phyloP scores from a whole-genome alignment of 2,888 invertebrate species.

The Tenthredo distinguenda region DNA sequence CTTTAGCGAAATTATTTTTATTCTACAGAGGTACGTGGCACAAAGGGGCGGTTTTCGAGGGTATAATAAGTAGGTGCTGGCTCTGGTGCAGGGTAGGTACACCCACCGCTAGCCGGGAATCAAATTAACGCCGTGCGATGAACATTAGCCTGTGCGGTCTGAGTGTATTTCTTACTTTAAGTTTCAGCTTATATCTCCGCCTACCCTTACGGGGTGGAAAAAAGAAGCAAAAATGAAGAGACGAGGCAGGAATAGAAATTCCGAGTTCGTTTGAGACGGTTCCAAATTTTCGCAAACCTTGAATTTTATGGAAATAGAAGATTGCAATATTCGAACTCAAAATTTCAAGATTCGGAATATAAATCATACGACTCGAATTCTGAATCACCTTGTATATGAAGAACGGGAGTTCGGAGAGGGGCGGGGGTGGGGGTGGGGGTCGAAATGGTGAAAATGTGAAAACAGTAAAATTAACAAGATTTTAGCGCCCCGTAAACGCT shows the following conservation, averaged over 20 bases:
- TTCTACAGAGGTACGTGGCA: neutral
- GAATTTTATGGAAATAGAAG: no score
- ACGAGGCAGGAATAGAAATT: neutral
- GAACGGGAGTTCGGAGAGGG: neutral
- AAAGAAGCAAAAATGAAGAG: neutral
- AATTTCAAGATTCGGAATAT: no score
- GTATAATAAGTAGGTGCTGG: neutral
- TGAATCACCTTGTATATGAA: neutral
- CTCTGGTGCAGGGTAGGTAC: neutral
- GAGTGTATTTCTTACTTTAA: neutral
- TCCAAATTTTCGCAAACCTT: no score
- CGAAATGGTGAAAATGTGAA: constrained; percentile 6
- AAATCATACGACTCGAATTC: no score
- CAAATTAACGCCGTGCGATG: neutral
- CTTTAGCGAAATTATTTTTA: constrained; percentile 4
- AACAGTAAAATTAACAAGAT: constrained; percentile 40
- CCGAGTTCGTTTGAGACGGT: no score
- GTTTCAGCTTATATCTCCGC: neutral
- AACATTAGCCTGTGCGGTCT: constrained; percentile 3
- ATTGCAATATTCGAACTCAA: neutral
- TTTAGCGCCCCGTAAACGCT: constrained; percentile 20
- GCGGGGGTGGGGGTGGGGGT: neutral
- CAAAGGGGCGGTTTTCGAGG: neutral
- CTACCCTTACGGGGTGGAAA: neutral
- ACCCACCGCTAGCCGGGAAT: neutral